These are phyloP conservation scores for Lamellibrachia columna DNA, from an alignment of 2,888 invertebrate species.

Conservation along the genomic window DNA sequence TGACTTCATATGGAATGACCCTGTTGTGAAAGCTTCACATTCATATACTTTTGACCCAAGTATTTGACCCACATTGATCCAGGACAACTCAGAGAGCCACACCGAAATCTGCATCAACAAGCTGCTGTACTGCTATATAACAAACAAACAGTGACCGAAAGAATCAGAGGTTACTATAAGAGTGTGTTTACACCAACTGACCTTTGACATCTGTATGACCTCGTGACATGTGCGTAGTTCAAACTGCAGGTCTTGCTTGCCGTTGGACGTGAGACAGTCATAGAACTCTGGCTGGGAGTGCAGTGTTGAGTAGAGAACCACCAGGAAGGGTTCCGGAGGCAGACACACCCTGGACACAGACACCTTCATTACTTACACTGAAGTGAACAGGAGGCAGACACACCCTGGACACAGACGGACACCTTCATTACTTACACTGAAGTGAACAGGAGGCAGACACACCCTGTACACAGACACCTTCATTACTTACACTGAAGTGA, in stretches of 20 bases:
- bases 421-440: too few relatives aligned
- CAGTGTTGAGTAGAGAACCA: slow-evolving; percentile 58
- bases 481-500: too few relatives aligned
- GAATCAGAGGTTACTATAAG: not conserved
- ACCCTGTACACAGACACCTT: too few relatives aligned
- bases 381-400: too few relatives aligned
- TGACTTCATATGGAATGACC: too few relatives aligned
- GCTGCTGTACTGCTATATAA: not conserved
- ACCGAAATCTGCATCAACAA: not conserved
- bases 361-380: too few relatives aligned
- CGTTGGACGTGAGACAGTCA: slow-evolving; percentile 44
- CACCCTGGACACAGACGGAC: too few relatives aligned
- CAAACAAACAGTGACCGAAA: not conserved
- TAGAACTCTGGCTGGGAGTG: slow-evolving; percentile 62
- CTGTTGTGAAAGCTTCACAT: too few relatives aligned
- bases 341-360: slow-evolving; percentile 54
- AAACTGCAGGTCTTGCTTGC: slow-evolving; percentile 47
- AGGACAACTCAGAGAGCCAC: not conserved
- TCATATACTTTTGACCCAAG: too few relatives aligned
- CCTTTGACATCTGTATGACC: slow-evolving; percentile 55
- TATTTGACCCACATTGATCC: not conserved
- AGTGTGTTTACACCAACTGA: slow-evolving; percentile 33
- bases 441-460: too few relatives aligned
- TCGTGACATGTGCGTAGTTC: slow-evolving; percentile 56
- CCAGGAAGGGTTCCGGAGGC: slow-evolving; percentile 60